Base-by-base conservation (phyloP, 2,797 vertebrate species). In the Sebastes oblongus region DNA sequence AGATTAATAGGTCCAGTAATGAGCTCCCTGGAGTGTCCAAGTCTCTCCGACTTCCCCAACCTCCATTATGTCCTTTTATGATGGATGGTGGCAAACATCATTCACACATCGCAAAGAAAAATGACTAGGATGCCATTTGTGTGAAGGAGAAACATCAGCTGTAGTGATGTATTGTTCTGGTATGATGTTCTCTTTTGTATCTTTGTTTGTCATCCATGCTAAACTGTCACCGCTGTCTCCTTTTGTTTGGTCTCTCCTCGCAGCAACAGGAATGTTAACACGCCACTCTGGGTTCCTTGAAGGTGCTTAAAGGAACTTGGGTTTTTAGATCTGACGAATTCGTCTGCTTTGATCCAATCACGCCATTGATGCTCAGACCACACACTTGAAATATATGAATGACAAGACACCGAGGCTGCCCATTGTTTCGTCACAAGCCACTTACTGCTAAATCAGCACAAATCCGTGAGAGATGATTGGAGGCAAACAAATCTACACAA, bases 1-100 rank as follows among this genome's bases (percentile, higher is more conserved):
- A 96, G 93, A 96, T 96, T 95, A 96, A 96, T 96, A 95, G 94
- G 94, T 94, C 92, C 87, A 82, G 92, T 96, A 96, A 96, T 96
- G 94, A 96, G 94, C 91, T 96, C 96, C 95, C 95, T 83, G 91
- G 94, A 94, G 95, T 94, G 93, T 89, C 94, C 90, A 80, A 88
- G 86, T 91, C 89, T 90, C 84, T 87, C 88, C 25, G 68, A 91
- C 91, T 92, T 91, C 90, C 91, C 83, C 81, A 82, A 82, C 92
- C 90, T 91, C 92, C 84, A 87, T 92, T 91, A 92, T 86, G 87
- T 92, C 87, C 87, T 89, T 88, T 90, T 87, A 89, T 95, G 95
- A 96, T 93, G 87, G 93, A 96, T 94, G 88, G 85, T 83, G 83
- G 92, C 89, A 90, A 94, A 91, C 91, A 94, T 95, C 93, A 89